Percentiles rank a stretch among this genome's conserved stretches.
Evolutionary conservation across 2,888 invertebrate genomes (phyloP).

Genomic region (Ectemnius cavifrons): DNA sequence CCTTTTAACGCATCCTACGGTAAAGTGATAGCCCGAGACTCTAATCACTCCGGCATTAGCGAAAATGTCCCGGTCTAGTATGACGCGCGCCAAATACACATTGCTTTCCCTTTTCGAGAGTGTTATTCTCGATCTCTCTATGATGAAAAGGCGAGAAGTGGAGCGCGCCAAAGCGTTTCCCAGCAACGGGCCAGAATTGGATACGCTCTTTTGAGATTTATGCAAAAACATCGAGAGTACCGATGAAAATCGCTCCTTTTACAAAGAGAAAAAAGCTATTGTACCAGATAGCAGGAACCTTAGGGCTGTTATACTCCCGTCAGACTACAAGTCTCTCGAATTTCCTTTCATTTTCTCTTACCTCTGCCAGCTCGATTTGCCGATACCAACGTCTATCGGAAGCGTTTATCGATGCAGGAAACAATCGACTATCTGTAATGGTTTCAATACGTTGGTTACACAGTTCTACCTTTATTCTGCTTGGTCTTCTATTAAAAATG

Average conservation of each 20-base stretch:
- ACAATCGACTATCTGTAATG: no score
- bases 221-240: background rate
- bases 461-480: no score
- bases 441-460: no score
- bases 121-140: no score
- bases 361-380: background rate
- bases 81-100: no score
- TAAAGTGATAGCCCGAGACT: conserved; percentile 1
- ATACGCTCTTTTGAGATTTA: conserved; percentile 21
- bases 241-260: background rate
- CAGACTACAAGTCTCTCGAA: background rate
- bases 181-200: conserved; percentile 8
- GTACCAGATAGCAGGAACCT: background rate
- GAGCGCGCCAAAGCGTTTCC: conserved; percentile 21
- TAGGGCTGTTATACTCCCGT: background rate
- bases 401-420: background rate
- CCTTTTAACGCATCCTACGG: background rate
- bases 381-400: background rate
- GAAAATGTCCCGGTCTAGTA: no score
- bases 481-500: no score
- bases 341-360: background rate
- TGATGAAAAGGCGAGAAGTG: conserved; percentile 27
- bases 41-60: background rate
- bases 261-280: background rate
- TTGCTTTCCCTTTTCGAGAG: no score